These are phyloP conservation scores for Netelia virgata DNA, from an alignment of 2,888 invertebrate species.

Conservation along the genomic window DNA sequence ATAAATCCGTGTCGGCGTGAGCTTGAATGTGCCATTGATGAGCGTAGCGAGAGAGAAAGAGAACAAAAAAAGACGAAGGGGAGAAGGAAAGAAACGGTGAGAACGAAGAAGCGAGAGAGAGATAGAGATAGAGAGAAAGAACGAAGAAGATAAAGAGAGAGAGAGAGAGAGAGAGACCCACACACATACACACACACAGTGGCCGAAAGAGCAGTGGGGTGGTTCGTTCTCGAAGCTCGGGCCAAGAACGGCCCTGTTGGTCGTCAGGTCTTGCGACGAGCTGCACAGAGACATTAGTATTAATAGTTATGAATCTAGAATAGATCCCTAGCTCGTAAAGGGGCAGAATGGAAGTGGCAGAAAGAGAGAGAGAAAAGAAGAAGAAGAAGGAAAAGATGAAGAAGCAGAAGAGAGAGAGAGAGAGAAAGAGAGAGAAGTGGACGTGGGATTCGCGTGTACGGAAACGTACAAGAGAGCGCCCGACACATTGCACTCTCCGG, in stretches of 20 bases:
- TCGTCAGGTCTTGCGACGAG: conserved; percentile 32
- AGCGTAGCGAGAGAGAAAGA: conserved; percentile 71
- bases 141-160: conserved; percentile 66
- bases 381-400: not conserved
- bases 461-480: conserved; percentile 18
- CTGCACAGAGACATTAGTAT: conserved; percentile 81
- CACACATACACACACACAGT: conserved; percentile 69
- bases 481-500: conserved; percentile 14
- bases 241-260: conserved; percentile 64
- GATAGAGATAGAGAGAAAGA: conserved; percentile 8
- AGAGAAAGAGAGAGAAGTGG: conserved; percentile 13
- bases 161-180: conserved; percentile 74
- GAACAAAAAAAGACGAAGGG: conserved; percentile 73
- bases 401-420: not conserved
- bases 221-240: conserved; percentile 32
- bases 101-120: conserved; percentile 62
- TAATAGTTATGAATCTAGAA: conserved; percentile 84
- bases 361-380: conserved; percentile 30
- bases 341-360: conserved; percentile 36
- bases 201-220: conserved; percentile 27
- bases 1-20: conserved; percentile 81
- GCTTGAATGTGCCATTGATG: conserved; percentile 84
- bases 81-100: conserved; percentile 51
- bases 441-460: conserved; percentile 31
- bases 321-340: conserved; percentile 76